Evolutionary conservation across 53 echinoderm and acorn worm genomes (phyloP).

Genomic region (Patiria pectinifera): DNA sequence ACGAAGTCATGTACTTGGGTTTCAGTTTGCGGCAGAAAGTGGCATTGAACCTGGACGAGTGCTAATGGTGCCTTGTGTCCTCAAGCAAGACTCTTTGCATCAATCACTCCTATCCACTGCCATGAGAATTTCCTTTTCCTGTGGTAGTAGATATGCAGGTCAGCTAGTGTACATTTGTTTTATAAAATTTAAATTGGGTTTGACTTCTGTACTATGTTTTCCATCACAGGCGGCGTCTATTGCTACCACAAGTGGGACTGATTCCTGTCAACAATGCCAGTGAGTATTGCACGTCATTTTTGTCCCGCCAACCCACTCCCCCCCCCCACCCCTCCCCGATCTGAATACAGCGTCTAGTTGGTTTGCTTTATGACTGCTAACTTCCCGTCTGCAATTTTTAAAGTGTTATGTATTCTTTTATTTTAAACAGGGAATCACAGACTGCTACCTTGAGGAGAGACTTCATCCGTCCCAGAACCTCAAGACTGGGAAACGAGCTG

Average conservation of each 20-base stretch:
- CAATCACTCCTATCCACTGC: neutral
- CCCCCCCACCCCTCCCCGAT: neutral
- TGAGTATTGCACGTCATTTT: neutral
- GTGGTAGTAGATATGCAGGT: neutral
- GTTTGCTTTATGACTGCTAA: neutral
- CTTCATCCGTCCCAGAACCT: constrained; percentile 9
- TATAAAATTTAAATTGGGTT: no score
- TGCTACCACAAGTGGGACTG: neutral
- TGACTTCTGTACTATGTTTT: neutral
- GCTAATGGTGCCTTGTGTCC: neutral
- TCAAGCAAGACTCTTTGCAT: neutral
- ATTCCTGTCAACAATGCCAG: constrained; percentile 22
- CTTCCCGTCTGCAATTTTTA: neutral
- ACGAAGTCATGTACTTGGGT: neutral
- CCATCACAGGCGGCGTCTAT: constrained; percentile 7
- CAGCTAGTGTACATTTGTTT: no score
- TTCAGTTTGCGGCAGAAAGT: neutral
- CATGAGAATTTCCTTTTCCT: neutral
- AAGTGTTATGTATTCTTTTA: neutral
- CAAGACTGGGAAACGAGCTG: constrained; percentile 24
- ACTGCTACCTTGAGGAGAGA: neutral
- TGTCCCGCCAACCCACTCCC: neutral
- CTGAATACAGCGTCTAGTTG: neutral
- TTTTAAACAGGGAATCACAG: neutral
- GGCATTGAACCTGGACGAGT: neutral